Conservation (phyloP, 2,888 invertebrate species). For the Lycophotia porphyrea region DNA sequence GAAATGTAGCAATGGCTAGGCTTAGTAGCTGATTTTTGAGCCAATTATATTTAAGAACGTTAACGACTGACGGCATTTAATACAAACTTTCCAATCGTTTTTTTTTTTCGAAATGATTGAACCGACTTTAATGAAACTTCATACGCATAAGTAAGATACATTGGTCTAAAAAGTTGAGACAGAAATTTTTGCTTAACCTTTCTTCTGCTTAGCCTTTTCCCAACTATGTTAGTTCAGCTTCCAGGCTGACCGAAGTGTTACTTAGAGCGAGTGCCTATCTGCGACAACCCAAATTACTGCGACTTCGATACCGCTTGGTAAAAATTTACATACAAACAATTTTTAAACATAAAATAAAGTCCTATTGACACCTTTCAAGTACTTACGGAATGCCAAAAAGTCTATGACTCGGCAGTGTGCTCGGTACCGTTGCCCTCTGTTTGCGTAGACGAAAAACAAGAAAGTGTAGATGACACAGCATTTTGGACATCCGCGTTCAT, state of each 20-base stretch:
- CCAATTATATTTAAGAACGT: too few species aligned
- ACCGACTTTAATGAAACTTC: too few species aligned
- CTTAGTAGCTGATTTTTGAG: neutral
- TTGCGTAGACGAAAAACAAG: constrained; percentile 53
- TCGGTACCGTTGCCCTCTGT: constrained; percentile 50
- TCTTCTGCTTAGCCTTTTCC: too few species aligned
- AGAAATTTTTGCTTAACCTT: too few species aligned
- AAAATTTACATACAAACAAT: neutral
- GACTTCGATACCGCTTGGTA: neutral
- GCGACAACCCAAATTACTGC: neutral
- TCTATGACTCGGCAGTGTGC: constrained; percentile 40
- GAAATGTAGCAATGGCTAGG: neutral
- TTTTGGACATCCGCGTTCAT: constrained; percentile 43
- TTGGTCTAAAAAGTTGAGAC: too few species aligned
- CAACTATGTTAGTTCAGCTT: too few species aligned
- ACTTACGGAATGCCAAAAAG: constrained; percentile 22
- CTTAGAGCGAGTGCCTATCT: neutral
- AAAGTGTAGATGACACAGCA: constrained; percentile 52
- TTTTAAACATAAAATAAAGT: neutral
- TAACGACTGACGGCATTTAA: too few species aligned
- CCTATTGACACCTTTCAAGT: constrained; percentile 3
- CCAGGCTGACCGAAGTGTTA: neutral
- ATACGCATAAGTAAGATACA: too few species aligned
- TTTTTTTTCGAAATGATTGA: too few species aligned
- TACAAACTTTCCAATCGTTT: too few species aligned